phyloP scores from a whole-genome alignment of 2,888 invertebrate species.

The Philaethria dido region DNA sequence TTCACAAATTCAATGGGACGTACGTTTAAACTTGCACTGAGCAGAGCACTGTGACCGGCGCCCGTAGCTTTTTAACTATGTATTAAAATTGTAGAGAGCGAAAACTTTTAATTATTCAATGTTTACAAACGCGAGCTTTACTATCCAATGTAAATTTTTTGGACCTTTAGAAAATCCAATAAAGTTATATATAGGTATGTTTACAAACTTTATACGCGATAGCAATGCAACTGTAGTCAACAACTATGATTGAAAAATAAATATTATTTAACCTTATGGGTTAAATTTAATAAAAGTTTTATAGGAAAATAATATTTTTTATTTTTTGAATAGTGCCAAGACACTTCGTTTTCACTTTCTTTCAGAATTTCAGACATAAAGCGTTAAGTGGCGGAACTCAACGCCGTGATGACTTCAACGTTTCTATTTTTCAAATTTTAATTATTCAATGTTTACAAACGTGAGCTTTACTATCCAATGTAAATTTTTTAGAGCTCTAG shows the following conservation, averaged over 20 bases:
- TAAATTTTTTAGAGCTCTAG: neutral
- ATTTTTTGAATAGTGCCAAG: too few relatives aligned
- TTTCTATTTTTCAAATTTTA: too few relatives aligned
- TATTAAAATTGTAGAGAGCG: conserved; percentile 26
- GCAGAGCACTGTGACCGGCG: conserved; percentile 30
- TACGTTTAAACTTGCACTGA: conserved; percentile 25
- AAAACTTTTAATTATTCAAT: conserved; percentile 32
- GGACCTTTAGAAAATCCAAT: neutral
- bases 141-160: neutral
- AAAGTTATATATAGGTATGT: neutral
- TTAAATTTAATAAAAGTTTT: too few relatives aligned
- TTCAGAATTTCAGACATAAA: too few relatives aligned
- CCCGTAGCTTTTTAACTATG: conserved; percentile 25
- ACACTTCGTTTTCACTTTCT: too few relatives aligned
- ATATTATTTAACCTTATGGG: too few relatives aligned
- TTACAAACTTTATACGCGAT: neutral
- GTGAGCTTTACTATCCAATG: neutral
- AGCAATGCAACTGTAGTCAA: too few relatives aligned
- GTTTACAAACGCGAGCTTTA: conserved; percentile 16
- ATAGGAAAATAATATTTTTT: too few relatives aligned
- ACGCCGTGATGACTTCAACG: too few relatives aligned
- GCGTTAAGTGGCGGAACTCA: too few relatives aligned
- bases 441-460: conserved; percentile 27
- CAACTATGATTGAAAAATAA: too few relatives aligned
- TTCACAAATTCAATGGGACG: conserved; percentile 31